phyloP scores from a whole-genome alignment of 1,140 invertebrate species.

The Batillaria attramentaria region DNA sequence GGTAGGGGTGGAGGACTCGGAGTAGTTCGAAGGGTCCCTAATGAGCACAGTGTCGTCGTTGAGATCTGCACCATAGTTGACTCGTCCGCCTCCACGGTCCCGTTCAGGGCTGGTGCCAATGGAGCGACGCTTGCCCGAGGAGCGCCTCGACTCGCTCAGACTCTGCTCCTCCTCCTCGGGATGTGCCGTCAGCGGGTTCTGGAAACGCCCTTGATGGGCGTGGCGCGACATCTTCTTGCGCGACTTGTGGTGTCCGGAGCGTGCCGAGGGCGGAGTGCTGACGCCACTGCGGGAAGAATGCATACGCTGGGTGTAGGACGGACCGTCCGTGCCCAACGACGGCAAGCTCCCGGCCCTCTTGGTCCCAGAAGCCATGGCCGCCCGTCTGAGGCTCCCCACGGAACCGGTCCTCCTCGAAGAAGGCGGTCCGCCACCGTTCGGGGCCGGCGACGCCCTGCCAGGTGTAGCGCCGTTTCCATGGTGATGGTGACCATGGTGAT shows the following conservation, averaged over 20 bases:
- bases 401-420: too few species aligned
- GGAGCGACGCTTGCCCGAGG: background rate
- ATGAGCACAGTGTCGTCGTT: background rate
- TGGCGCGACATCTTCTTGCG: background rate
- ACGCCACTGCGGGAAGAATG: background rate
- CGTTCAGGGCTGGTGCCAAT: background rate
- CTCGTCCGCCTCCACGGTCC: too few species aligned
- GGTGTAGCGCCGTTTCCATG: conserved; percentile 4
- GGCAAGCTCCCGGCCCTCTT: background rate
- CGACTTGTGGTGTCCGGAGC: background rate
- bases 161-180: conserved; percentile 24
- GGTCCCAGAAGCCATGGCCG: too few species aligned
- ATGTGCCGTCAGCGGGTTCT: conserved; percentile 15
- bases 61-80: conserved; percentile 9
- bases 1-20: background rate
- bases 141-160: background rate
- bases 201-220: background rate
- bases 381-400: background rate
- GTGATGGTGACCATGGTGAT: conserved; percentile 2
- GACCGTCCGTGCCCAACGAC: conserved; percentile 8
- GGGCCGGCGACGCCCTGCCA: background rate
- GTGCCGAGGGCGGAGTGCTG: background rate
- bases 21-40: background rate
- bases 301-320: background rate
- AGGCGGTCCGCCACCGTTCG: background rate